phyloP scores from a whole-genome alignment of 2,797 vertebrate genomes.

The Acrossocheilus wenchowensis region DNA sequence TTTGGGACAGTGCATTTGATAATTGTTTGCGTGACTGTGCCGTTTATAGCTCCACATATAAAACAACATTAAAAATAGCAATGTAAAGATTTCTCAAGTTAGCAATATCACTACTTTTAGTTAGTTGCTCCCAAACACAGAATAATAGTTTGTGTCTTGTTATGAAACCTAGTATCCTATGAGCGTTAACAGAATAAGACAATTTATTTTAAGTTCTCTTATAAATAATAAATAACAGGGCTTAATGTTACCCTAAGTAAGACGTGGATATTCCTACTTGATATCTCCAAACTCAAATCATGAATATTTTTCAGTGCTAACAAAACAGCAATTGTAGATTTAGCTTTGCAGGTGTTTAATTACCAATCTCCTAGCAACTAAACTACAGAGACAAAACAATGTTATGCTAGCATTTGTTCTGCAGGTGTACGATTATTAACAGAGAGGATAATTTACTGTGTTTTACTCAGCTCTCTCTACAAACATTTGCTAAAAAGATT shows the following conservation, averaged over 20 bases:
- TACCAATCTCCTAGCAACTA: background rate
- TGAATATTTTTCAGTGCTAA: background rate
- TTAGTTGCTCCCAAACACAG: background rate
- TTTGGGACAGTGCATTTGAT: background rate
- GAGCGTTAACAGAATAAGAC: background rate
- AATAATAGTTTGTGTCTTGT: background rate
- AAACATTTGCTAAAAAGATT: constrained; percentile 8
- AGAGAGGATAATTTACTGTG: background rate
- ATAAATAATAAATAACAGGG: background rate
- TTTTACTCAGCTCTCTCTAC: background rate
- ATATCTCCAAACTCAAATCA: background rate
- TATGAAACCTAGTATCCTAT: background rate
- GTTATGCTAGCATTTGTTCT: background rate
- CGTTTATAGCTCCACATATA: background rate
- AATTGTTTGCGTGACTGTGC: background rate
- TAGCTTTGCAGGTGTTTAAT: constrained; percentile 12
- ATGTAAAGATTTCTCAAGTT: background rate
- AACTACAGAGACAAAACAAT: background rate
- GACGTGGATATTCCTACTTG: background rate
- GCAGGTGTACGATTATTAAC: background rate
- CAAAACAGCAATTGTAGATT: background rate
- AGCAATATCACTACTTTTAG: background rate
- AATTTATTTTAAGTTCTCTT: background rate
- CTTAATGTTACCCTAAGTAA: background rate
- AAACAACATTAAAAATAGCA: background rate